Percentiles rank a stretch among this genome's conserved stretches.
phyloP scores from a whole-genome alignment of 2,888 invertebrate species.

The Boloria selene region DNA sequence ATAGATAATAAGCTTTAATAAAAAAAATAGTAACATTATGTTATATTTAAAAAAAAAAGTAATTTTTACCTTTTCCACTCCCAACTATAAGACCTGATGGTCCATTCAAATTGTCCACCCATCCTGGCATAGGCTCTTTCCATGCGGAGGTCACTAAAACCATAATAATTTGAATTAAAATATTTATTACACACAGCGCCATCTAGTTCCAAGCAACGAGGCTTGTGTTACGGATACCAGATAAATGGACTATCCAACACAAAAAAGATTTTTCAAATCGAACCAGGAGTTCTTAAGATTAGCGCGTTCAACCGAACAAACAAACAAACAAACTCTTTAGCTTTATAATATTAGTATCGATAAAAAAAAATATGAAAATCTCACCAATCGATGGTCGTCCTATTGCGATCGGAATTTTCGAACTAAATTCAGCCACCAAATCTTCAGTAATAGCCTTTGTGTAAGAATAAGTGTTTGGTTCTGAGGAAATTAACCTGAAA shows the following conservation, averaged over 20 bases:
- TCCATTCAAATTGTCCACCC: constrained; percentile 96
- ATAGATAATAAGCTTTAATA: too few relatives aligned
- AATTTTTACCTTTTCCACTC: constrained; percentile 88
- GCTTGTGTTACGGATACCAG: too few relatives aligned
- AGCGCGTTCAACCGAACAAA: too few relatives aligned
- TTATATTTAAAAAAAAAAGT: too few relatives aligned
- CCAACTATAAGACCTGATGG: constrained; percentile 92
- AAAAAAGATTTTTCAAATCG: too few relatives aligned
- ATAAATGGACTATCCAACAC: too few relatives aligned
- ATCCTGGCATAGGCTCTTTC: constrained; percentile 91
- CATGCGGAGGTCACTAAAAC: constrained; percentile 88
- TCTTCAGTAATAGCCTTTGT: constrained; percentile 96
- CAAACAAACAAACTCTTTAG: too few relatives aligned
- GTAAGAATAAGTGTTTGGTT: constrained; percentile 97
- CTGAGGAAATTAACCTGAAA: constrained; percentile 84
- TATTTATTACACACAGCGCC: not conserved
- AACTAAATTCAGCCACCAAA: constrained; percentile 87
- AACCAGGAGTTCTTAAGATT: too few relatives aligned
- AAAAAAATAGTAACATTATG: too few relatives aligned
- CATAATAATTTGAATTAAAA: constrained; percentile 17
- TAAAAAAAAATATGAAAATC: constrained; percentile 38
- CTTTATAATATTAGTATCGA: too few relatives aligned
- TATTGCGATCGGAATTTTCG: constrained; percentile 90
- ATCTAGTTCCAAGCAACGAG: too few relatives aligned
- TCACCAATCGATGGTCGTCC: constrained; percentile 96